Evolutionary conservation across 2,888 invertebrate species (phyloP), one percentile per base, ranked within the genome.

Genomic region (Pristionchus japonicus): DNA sequence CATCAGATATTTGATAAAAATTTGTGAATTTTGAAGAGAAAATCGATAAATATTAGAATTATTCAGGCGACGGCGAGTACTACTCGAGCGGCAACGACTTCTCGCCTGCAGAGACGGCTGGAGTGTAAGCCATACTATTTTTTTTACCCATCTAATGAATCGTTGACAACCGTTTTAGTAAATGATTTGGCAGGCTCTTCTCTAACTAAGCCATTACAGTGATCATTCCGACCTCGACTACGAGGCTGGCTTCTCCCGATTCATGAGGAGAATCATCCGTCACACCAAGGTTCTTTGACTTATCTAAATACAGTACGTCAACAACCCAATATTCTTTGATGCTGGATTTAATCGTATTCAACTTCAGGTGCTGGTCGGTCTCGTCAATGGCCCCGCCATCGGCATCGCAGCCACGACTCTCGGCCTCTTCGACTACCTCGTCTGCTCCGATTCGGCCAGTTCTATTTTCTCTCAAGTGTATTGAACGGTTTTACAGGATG

Each of bases 321-420:
- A n/a, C n/a, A n/a, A n/a, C n/a, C n/a, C n/a, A n/a, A n/a, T n/a
- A n/a, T n/a, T n/a, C n/a, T n/a, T n/a, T n/a, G n/a, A n/a, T n/a
- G n/a, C n/a, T n/a, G n/a, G n/a, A n/a, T n/a, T n/a, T n/a, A n/a
- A n/a, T n/a, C n/a, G n/a, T n/a, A n/a, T n/a, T n/a, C n/a, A n/a
- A n/a, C n/a, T n/a, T n/a, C n/a, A 99, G 95, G 95, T 97, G 43
- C 94, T 99, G 49, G 96, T 98, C 90, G 97, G 97, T 27, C 95
- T 98, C 87, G 96, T 98, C 0, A 98, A 98, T 96, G 98, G 98
- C 0, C 98, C 98, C 64, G 97, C 98, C n/a, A 96, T 98, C 91
- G 98, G 98, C n/a, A 96, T 98, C 91, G 96, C 96, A 61, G 96
- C 96, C 4, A 98, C 98, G 0, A 96, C 97, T 17, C 95, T 97